Base-by-base conservation (phyloP, 1,140 invertebrate species). In the Zaprionus lachaisei region DNA sequence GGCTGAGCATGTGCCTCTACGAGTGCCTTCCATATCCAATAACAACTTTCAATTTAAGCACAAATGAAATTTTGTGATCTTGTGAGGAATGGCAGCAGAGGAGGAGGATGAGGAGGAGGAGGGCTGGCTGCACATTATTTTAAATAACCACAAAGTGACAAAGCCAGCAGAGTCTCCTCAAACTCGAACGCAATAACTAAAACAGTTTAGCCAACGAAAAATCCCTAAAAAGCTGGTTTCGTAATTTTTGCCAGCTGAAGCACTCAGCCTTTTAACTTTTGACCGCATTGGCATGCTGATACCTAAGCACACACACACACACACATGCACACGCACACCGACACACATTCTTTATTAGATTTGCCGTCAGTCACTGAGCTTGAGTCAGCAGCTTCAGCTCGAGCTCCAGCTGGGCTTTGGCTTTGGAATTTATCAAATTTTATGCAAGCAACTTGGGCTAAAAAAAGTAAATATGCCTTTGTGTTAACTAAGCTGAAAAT, bases 401-500 rank as follows among this genome's bases (percentile, higher is more conserved):
- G 24, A 54, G 55, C 44, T 31, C 20, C 37, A 22, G 31, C 24
- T 38, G 26, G 28, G 28, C 38, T 17, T 37, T 64, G 61, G 41
- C 38, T 44, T 15, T 31, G 66, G 83, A 87, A 87, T 87, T 81
- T 83, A 87, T 83, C 73, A 83, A 87, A 89, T 89, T 89, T 83
- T 83, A 83, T 80, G 83, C 83, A 86, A 82, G 82, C 86, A 74
- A 77, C 65, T 86, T 83, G 60, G 54, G 41, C 66, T 17, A 60
- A 44, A 70, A 47, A 56, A 22, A 72, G 84, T 89, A 87, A 87
- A 87, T 89, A 87, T 87, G 83, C 83, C 81, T 89, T 87, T 87
- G 84, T 87, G 81, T 90, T 89, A 89, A 89, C 78, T 87, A 87
- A 87, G 83, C 84, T 78, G 64, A 83, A 89, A 86, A 89, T 75